Conservation (phyloP, 2,888 invertebrate genomes). For the Ormyrus thymus region DNA sequence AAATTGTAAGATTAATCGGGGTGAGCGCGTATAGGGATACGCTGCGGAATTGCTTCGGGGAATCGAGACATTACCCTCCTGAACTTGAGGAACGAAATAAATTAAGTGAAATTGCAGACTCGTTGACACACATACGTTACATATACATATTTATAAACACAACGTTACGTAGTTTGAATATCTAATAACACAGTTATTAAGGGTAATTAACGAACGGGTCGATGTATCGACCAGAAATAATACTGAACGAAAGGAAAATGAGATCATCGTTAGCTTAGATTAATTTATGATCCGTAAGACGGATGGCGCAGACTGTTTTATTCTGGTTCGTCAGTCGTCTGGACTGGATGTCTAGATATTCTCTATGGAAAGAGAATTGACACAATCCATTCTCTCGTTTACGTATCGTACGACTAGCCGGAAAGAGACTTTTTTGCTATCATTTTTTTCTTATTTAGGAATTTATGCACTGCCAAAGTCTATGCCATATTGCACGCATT, state of each 20-base stretch:
- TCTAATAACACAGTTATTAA: conserved; percentile 37
- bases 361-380: conserved; percentile 81
- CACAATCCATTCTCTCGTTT: conserved; percentile 76
- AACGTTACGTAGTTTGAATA: conserved; percentile 27
- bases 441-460: conserved; percentile 10
- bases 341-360: conserved; percentile 79
- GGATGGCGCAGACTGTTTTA: conserved; percentile 27
- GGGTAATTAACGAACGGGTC: conserved; percentile 18
- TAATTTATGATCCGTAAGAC: conserved; percentile 19
- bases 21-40: no score
- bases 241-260: neutral
- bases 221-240: neutral
- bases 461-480: neutral
- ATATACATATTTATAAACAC: conserved; percentile 33
- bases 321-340: conserved; percentile 45
- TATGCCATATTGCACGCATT: conserved; percentile 1
- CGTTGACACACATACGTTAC: conserved; percentile 3
- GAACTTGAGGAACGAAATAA: neutral
- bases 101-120: neutral
- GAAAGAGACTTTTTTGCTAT: conserved; percentile 3
- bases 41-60: no score
- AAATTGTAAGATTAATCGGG: no score
- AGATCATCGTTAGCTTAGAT: conserved; percentile 34
- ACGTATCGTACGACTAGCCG: conserved; percentile 4
- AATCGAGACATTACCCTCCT: conserved; percentile 1